Evolutionary conservation across 1,140 invertebrate genomes (phyloP), one percentile per base, ranked within the genome.

Genomic region (Choristoneura fumiferana): DNA sequence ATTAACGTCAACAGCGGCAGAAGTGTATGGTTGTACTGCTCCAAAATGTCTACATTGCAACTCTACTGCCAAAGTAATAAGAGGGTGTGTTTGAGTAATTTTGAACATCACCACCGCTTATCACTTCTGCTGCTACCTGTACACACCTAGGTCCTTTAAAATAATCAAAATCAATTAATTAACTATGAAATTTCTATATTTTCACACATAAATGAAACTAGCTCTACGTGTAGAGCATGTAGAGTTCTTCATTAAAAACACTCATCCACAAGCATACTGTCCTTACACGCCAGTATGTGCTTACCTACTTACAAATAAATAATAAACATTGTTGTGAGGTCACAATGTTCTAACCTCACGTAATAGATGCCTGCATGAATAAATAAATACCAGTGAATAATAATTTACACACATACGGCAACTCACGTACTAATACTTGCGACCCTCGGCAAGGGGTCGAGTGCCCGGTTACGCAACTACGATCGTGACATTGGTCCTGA

Each of bases 401-500:
- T 54, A 54, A 54, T 54, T 54, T 36, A 54, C 43, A 49, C 22
- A 33, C 17, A 49, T 49, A n/a, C 43, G 43, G 17, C 1, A 29
- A 29, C 22, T 29, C 22, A 29, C 22, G 43, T 22, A 18, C 43
- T 49, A 49, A 40, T 58, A 65, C 62, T 59, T 62, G 64, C 63
- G 83, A 73, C 76, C 75, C 73, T 79, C 72, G 54, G 8, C 53
- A 35, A 36, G 64, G 49, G 76, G 78, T 77, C 76, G 69, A 75
- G 69, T 73, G 72, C 69, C 68, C 65, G 59, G 60, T 57, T 60
- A 38, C 61, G 43, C 45, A 66, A 69, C 63, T 72, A 83, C 60
- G 81, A 76, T 84, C 81, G 56, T 76, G 81, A 84, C 79, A 78
- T 84, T 84, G 84, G 6, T 38, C n/a, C 66, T 18, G 45, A 13